phyloP scores from a whole-genome alignment of 2,113 vertebrate genomes.

The Dipodomys stephensi region DNA sequence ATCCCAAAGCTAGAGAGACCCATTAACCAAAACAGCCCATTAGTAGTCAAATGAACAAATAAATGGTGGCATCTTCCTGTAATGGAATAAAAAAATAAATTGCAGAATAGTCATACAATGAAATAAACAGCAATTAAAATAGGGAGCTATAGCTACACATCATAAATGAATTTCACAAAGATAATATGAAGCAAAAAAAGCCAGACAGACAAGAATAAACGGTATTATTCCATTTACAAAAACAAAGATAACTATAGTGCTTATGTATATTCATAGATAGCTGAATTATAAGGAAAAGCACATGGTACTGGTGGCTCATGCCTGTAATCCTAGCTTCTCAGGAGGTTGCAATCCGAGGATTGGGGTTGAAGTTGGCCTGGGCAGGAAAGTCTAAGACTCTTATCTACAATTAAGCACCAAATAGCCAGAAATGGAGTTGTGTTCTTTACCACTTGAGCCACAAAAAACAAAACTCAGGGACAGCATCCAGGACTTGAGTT shows the following conservation, averaged over 20 bases:
- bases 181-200: constrained; percentile 46
- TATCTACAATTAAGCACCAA: too few species aligned
- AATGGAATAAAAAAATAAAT: constrained; percentile 59
- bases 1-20: constrained; percentile 42
- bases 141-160: constrained; percentile 34
- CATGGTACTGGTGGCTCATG: too few species aligned
- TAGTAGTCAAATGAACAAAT: constrained; percentile 64
- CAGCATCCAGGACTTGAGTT: too few species aligned
- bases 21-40: constrained; percentile 63
- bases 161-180: constrained; percentile 41
- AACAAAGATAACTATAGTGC: neutral
- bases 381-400: too few species aligned
- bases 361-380: too few species aligned
- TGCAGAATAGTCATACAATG: constrained; percentile 11
- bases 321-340: too few species aligned
- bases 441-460: too few species aligned
- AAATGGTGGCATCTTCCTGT: constrained; percentile 43
- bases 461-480: too few species aligned
- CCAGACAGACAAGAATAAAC: constrained; percentile 9
- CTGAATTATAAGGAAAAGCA: constrained; percentile 7
- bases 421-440: too few species aligned
- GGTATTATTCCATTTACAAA: neutral
- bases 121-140: constrained; percentile 64
- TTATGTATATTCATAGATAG: neutral
- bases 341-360: too few species aligned